phyloP scores from a whole-genome alignment of 2,113 vertebrate species.

The Hippocampus zosterae region DNA sequence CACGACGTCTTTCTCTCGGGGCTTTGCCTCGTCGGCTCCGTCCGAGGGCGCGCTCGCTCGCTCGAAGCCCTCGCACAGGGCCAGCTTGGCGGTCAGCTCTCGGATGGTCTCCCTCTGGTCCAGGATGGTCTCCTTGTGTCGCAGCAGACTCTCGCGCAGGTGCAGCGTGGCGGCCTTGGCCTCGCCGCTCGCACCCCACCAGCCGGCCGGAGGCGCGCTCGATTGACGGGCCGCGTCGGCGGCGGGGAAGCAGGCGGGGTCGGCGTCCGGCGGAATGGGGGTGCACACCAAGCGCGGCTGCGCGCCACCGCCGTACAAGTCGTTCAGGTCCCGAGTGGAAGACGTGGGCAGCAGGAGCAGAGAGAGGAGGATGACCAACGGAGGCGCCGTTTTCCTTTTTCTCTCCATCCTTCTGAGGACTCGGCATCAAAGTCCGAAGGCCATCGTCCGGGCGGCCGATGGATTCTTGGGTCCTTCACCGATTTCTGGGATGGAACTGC shows the following conservation, averaged over 20 bases:
- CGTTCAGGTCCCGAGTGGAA: conserved; percentile 42
- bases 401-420: conserved; percentile 27
- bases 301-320: conserved; percentile 22
- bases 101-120: conserved; percentile 79
- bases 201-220: conserved; percentile 52
- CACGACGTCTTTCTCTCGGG: conserved; percentile 43
- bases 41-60: conserved; percentile 29
- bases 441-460: background rate
- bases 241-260: conserved; percentile 69
- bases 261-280: conserved; percentile 72
- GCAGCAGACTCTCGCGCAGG: conserved; percentile 76
- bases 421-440: background rate
- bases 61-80: conserved; percentile 71
- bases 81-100: conserved; percentile 78
- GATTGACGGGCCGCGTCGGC: conserved; percentile 54
- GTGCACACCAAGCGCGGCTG: conserved; percentile 77
- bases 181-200: conserved; percentile 75
- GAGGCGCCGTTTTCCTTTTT: conserved; percentile 29
- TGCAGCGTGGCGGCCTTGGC: conserved; percentile 77
- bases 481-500: conserved; percentile 24
- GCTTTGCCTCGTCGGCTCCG: conserved; percentile 31
- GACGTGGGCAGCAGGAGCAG: conserved; percentile 20
- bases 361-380: conserved; percentile 21
- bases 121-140: conserved; percentile 80
- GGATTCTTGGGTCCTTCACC: background rate